Percentiles rank a stretch among this genome's conserved stretches.
Evolutionary conservation across 2,888 invertebrate species (phyloP).

Genomic region (Agrotis segetum): DNA sequence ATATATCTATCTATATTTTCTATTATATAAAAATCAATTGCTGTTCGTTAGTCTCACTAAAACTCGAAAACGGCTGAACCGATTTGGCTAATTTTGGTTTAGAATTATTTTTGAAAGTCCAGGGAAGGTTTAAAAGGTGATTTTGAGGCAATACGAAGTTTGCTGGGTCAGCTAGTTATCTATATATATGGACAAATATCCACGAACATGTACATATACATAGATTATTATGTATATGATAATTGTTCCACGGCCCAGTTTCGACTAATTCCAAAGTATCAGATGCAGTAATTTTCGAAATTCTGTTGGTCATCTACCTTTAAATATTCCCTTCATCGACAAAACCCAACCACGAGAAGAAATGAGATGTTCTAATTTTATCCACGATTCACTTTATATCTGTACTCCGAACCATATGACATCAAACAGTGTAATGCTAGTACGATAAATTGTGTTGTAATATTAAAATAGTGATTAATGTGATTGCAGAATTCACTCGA

Average conservation of each 20-base stretch:
- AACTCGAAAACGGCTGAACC: too few relatives aligned
- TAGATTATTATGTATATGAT: too few relatives aligned
- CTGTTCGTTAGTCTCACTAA: too few relatives aligned
- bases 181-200: too few relatives aligned
- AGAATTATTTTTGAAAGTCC: too few relatives aligned
- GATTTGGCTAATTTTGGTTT: too few relatives aligned
- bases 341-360: constrained; percentile 1
- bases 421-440: constrained; percentile 16
- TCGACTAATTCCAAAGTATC: not conserved
- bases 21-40: too few relatives aligned
- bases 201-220: too few relatives aligned
- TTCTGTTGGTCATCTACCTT: constrained; percentile 1
- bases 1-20: not conserved
- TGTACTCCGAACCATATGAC: constrained; percentile 8
- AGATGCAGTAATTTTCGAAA: not conserved
- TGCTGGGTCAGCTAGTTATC: too few relatives aligned
- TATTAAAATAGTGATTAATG: constrained; percentile 38
- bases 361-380: constrained; percentile 14
- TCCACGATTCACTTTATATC: constrained; percentile 2
- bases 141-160: too few relatives aligned
- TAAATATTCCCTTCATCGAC: constrained; percentile 1
- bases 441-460: constrained; percentile 16
- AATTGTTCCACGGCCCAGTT: not conserved
- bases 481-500: constrained; percentile 67
- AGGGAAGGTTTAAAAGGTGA: too few relatives aligned